Conservation (phyloP, 2,888 invertebrate genomes). For the Hirudinaria manillensis region DNA sequence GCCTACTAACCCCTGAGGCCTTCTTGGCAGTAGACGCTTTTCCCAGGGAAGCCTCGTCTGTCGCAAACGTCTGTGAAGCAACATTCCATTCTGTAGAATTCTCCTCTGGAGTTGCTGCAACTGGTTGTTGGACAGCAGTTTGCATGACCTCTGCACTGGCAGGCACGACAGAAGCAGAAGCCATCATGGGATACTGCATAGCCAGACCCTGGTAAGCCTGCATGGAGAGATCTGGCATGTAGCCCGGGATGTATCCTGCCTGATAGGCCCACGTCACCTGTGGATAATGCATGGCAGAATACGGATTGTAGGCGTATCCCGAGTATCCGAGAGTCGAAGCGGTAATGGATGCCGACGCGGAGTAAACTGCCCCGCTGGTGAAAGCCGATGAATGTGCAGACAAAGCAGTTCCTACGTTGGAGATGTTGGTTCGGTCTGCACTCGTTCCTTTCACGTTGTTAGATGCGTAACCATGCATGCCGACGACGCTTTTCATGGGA, state of each 20-base stretch:
- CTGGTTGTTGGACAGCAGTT: not conserved
- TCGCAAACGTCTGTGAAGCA: not conserved
- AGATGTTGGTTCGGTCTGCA: not conserved
- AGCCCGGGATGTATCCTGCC: constrained; percentile 9
- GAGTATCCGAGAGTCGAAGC: constrained; percentile 8
- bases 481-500: not conserved
- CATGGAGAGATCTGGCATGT: constrained; percentile 20
- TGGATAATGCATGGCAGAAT: constrained; percentile 18
- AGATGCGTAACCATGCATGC: not conserved
- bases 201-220: constrained; percentile 14
- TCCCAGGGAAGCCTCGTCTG: not conserved
- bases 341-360: constrained; percentile 3
- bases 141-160: not conserved
- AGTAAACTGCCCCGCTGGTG: not conserved
- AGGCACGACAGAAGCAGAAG: not conserved
- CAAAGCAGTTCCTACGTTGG: not conserved
- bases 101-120: not conserved
- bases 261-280: constrained; percentile 14
- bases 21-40: not conserved
- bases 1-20: not conserved
- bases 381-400: not conserved
- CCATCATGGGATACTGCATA: constrained; percentile 3
- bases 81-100: not conserved
- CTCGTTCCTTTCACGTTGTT: not conserved
- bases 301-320: constrained; percentile 5